Evolutionary conservation across 2,113 vertebrate genomes (phyloP), one percentile per base, ranked within the genome.

Genomic region (Forbesichthys agassizii): DNA sequence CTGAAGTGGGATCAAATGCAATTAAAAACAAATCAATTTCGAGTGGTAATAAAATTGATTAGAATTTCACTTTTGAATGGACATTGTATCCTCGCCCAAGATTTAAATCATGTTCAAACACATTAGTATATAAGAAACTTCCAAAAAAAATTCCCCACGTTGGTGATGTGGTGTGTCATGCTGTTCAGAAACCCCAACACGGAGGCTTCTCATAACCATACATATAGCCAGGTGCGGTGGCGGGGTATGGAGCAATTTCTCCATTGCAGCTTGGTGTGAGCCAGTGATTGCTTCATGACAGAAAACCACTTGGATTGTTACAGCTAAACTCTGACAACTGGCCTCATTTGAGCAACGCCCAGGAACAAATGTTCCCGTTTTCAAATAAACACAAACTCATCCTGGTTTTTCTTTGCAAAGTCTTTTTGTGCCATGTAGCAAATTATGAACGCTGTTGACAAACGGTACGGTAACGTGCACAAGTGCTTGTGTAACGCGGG

Each of bases 131-230:
- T 20, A 66, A 65, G 56, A 82, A 76, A 88, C 90, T 89, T 93
- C 89, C 89, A 92, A 92, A 93, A 92, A 27, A 92, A 92, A 91
- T 85, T 66, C 75, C 75, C 87, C 81, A 72, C 61, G 84, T 74
- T 73, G 77, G 83, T 88, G 92, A 95, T 95, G 95, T 95, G 93
- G 96, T 95, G 95, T 97, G 96, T 96, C 97, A 98, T 99, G 96
- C 96, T 97, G 97, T 96, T 97, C 87, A 87, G 77, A 88, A 67
- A 84, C 80, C 87, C 79, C 53, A 20, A 18, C 13, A 81, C 69
- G 64, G 68, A 84, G 85, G 83, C 84, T 65, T 76, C 52, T 55
- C 33, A 72, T 69, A 75, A 74, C 59, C 74, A 64, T 69, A 79
- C 65, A 80, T 78, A 77, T 86, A 83, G 74, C 79, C 82, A 79